Evolutionary conservation across 2,797 vertebrate genomes (phyloP).

Genomic region (Bucorvus abyssinicus): DNA sequence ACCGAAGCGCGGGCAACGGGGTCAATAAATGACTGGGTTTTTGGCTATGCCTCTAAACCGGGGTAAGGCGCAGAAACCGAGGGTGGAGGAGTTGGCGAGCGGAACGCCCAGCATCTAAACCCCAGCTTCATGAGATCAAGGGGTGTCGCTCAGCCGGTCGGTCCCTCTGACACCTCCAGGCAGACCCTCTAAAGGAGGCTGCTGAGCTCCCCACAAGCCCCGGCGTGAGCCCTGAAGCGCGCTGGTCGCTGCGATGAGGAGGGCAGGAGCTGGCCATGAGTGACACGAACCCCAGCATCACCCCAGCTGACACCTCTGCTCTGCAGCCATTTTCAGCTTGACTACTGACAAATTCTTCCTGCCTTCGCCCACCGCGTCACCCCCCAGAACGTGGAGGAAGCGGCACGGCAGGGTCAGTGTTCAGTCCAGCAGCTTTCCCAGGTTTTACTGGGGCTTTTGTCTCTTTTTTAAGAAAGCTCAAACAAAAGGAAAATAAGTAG

Average conservation of each 20-base stretch:
- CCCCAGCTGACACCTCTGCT: neutral
- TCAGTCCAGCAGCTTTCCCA: neutral
- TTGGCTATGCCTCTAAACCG: neutral
- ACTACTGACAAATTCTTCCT: neutral
- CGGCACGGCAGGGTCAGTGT: fast-evolving
- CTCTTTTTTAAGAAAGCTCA: neutral
- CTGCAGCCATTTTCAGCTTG: neutral
- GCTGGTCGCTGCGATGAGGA: neutral
- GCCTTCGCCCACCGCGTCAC: neutral
- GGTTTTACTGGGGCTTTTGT: neutral
- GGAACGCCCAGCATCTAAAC: neutral
- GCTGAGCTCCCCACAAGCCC: neutral
- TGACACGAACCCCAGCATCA: neutral
- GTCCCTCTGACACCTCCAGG: neutral
- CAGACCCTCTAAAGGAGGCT: neutral
- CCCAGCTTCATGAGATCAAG: neutral
- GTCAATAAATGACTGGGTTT: neutral
- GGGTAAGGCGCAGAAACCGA: neutral
- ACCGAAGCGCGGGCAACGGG: fast-evolving
- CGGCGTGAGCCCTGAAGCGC: neutral
- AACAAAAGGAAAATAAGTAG: slow-evolving; percentile 12
- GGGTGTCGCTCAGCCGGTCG: neutral
- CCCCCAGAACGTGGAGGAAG: neutral
- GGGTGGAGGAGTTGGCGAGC: neutral
- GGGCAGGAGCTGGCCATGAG: neutral